Conservation (phyloP, 2,797 vertebrate species). For the Tragopan temminckii region DNA sequence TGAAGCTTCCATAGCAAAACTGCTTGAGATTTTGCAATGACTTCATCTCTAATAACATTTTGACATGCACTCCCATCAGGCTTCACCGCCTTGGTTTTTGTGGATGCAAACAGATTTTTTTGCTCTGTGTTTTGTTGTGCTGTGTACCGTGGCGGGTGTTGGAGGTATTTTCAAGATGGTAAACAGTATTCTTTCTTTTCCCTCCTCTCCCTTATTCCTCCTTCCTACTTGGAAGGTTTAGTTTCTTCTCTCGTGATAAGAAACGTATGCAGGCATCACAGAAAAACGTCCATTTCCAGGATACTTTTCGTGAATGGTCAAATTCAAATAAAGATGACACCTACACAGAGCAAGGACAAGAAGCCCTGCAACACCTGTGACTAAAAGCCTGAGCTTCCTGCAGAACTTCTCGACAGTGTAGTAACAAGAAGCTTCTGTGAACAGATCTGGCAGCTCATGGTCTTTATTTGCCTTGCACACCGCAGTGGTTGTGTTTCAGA, state of each 20-base stretch:
- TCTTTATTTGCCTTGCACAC: neutral
- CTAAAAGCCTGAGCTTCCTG: neutral
- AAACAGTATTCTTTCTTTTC: conserved; percentile 21
- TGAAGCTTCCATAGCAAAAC: conserved; percentile 41
- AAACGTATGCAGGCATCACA: conserved; percentile 83
- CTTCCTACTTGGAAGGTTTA: conserved; percentile 88
- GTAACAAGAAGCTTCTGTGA: neutral
- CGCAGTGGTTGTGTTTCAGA: neutral
- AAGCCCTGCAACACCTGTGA: conserved; percentile 96
- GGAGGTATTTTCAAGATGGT: neutral
- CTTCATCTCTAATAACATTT: conserved; percentile 43
- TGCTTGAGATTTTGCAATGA: conserved; percentile 37
- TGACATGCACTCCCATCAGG: conserved; percentile 30
- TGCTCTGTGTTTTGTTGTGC: conserved; percentile 46
- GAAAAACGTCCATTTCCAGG: conserved; percentile 80
- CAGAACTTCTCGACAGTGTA: neutral
- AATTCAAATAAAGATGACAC: conserved; percentile 85
- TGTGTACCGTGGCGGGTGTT: neutral
- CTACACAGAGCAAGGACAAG: conserved; percentile 95
- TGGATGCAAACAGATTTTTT: neutral
- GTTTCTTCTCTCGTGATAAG: conserved; percentile 97
- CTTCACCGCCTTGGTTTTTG: conserved; percentile 8
- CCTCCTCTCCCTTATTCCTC: neutral
- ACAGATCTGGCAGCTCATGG: neutral
- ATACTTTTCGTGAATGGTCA: conserved; percentile 87